A percentile compares a stretch with the other conserved stretches of the same genome.
These are phyloP conservation scores for Pachliopta kotzebuea DNA, from an alignment of 2,888 invertebrate species.

Conservation along the genomic window DNA sequence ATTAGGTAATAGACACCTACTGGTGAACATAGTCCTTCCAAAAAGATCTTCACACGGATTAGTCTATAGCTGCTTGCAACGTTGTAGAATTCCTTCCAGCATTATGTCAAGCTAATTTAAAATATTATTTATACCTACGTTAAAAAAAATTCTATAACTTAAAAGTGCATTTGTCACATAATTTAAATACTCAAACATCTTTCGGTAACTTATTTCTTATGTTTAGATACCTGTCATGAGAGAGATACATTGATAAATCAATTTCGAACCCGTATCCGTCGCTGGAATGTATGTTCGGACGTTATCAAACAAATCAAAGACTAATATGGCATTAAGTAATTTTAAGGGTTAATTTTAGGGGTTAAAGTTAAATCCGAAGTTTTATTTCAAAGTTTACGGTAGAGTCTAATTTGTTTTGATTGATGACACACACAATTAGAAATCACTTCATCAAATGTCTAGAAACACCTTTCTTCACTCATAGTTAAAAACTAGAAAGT, in stretches of 20 bases:
- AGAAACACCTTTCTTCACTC: background rate
- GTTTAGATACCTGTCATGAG: background rate
- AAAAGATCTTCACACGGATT: too few relatives aligned
- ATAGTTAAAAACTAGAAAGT: background rate
- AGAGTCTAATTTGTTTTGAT: conserved; percentile 42
- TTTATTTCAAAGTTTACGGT: conserved; percentile 40
- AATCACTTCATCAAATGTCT: conserved; percentile 31
- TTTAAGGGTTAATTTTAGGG: conserved; percentile 35
- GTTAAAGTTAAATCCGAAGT: conserved; percentile 42
- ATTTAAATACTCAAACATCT: too few relatives aligned
- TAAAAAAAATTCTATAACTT: too few relatives aligned
- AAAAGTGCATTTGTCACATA: too few relatives aligned
- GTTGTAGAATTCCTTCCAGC: too few relatives aligned
- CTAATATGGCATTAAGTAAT: conserved; percentile 40
- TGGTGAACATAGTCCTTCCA: too few relatives aligned
- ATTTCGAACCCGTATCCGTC: conserved; percentile 24
- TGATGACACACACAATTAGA: conserved; percentile 38
- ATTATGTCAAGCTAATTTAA: too few relatives aligned
- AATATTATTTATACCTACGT: too few relatives aligned
- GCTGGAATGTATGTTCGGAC: conserved; percentile 18
- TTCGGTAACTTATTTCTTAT: background rate
- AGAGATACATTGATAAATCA: conserved; percentile 4
- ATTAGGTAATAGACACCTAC: too few relatives aligned
- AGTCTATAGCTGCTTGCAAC: too few relatives aligned
- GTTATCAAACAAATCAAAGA: conserved; percentile 15